Evolutionary conservation across 2,797 vertebrate genomes (phyloP).

Genomic region (Apogon hyalosoma): DNA sequence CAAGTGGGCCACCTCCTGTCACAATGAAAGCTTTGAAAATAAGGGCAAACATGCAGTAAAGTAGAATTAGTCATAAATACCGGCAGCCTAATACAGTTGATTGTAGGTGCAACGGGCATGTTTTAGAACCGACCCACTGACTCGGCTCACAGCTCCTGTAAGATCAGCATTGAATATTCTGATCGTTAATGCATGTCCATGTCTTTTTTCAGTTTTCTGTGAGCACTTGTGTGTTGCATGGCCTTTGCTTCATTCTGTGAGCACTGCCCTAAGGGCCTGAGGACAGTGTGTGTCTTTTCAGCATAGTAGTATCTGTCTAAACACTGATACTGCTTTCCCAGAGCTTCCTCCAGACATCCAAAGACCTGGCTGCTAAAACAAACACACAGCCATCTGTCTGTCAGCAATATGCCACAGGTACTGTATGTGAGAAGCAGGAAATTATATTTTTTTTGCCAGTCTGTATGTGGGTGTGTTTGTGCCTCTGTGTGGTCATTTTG

Average conservation of each 20-base stretch:
- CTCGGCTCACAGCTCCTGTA: not conserved
- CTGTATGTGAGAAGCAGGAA: slow-evolving; percentile 70
- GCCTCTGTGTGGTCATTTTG: not conserved
- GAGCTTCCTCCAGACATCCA: slow-evolving; percentile 75
- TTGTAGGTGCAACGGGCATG: slow-evolving; percentile 16
- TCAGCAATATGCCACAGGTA: slow-evolving; percentile 63
- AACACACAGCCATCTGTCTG: slow-evolving; percentile 76
- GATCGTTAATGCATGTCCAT: not conserved
- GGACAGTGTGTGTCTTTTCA: slow-evolving; percentile 58
- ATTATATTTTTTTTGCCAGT: slow-evolving; percentile 44
- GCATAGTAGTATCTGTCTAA: slow-evolving; percentile 78
- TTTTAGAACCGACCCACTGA: slow-evolving; percentile 11
- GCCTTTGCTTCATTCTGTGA: slow-evolving; percentile 27
- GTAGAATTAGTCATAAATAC: slow-evolving; percentile 36
- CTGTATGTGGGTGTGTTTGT: not conserved
- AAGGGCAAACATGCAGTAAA: slow-evolving; percentile 49
- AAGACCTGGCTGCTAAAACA: slow-evolving; percentile 76
- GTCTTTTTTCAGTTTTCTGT: not conserved
- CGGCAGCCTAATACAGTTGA: slow-evolving; percentile 24
- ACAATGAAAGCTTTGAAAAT: slow-evolving; percentile 50
- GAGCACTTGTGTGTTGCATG: slow-evolving; percentile 11
- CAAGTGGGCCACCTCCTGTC: slow-evolving; percentile 63
- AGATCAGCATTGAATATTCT: not conserved
- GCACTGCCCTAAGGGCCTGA: slow-evolving; percentile 34
- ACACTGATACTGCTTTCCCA: slow-evolving; percentile 80